Conservation (phyloP, 2,113 vertebrate species). For the Mixornis gularis region DNA sequence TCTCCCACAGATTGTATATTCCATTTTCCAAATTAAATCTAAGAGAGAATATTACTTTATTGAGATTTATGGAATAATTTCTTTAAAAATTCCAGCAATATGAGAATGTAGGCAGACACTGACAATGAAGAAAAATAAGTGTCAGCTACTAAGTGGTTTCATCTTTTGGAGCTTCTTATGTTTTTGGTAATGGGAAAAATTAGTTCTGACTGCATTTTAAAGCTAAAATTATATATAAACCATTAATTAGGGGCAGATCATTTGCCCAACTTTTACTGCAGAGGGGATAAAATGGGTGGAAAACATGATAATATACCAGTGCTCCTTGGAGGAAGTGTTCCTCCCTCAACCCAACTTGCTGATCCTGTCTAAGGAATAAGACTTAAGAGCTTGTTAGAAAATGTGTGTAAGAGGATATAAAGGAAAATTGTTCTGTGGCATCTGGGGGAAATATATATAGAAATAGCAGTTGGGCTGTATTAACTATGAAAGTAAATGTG, state of each 20-base stretch:
- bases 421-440: constrained; percentile 30
- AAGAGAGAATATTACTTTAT: constrained; percentile 66
- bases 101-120: constrained; percentile 42
- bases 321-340: constrained; percentile 6
- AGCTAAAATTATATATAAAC: constrained; percentile 36
- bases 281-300: constrained; percentile 46
- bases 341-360: constrained; percentile 19
- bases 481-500: background rate
- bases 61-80: constrained; percentile 70
- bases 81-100: constrained; percentile 62
- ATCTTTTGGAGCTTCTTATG: background rate
- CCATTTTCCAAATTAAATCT: constrained; percentile 71
- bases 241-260: constrained; percentile 32
- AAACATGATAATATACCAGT: constrained; percentile 42
- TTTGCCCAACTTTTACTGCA: constrained; percentile 32
- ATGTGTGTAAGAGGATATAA: constrained; percentile 28
- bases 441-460: background rate
- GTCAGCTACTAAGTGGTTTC: constrained; percentile 54
- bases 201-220: constrained; percentile 32
- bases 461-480: background rate
- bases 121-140: constrained; percentile 50
- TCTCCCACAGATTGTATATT: constrained; percentile 69
- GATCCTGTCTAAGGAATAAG: constrained; percentile 21
- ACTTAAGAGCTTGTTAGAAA: constrained; percentile 35
- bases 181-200: constrained; percentile 39